These are phyloP conservation scores for Eristalis pertinax DNA, from an alignment of 2,888 invertebrate species.

Conservation along the genomic window DNA sequence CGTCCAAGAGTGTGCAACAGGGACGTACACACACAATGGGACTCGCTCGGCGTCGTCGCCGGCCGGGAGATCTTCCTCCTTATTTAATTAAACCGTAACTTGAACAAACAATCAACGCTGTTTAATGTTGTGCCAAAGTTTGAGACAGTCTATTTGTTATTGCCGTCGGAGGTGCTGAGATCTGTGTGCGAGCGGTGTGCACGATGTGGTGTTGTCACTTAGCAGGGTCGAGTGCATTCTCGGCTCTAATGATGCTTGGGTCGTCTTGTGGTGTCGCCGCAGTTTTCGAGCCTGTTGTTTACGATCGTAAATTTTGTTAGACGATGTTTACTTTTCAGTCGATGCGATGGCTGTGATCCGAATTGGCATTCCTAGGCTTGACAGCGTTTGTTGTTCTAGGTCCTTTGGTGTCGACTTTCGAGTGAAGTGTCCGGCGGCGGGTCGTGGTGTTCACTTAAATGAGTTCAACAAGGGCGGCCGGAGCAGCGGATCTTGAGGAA, in stretches of 20 bases:
- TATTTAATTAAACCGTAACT: slow-evolving; percentile 72
- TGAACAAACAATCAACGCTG: slow-evolving; percentile 68
- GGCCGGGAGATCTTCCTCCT: slow-evolving; percentile 7
- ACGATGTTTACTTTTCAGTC: not conserved
- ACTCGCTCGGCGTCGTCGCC: not conserved
- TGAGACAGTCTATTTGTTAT: slow-evolving; percentile 37
- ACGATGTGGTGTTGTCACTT: not conserved
- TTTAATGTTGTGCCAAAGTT: slow-evolving; percentile 66
- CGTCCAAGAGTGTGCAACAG: slow-evolving; percentile 27
- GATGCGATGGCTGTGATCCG: not conserved
- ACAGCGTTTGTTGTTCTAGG: not conserved
- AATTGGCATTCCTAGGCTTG: not conserved
- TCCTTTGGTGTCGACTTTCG: not conserved
- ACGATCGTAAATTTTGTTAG: not conserved
- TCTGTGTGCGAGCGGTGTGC: not conserved
- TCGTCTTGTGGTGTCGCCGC: not conserved
- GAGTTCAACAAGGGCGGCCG: not conserved
- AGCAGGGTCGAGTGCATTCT: not conserved
- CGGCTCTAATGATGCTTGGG: not conserved
- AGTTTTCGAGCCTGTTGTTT: not conserved
- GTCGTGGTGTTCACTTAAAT: not conserved
- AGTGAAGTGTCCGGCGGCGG: not conserved
- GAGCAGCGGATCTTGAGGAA: too few species aligned
- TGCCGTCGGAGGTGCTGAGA: not conserved
- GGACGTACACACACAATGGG: too few species aligned